These are phyloP conservation scores for Varanus salvator DNA, from an alignment of 2,113 vertebrate species.

Conservation along the genomic window DNA sequence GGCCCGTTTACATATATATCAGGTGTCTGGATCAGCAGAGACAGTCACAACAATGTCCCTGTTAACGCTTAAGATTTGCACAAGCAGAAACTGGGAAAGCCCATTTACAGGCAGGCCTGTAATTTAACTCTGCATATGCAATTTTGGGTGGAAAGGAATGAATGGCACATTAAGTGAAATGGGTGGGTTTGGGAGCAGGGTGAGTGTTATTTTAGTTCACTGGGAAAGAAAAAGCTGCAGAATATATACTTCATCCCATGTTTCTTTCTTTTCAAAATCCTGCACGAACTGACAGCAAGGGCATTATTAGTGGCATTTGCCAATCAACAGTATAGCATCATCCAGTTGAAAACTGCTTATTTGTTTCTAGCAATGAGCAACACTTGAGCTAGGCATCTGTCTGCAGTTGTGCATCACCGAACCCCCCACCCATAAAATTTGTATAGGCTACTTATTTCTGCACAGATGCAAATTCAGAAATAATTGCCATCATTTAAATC, in stretches of 20 bases:
- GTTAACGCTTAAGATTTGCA: background rate
- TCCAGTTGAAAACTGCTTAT: accelerated
- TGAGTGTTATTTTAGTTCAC: accelerated
- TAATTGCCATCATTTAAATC: too few relatives aligned
- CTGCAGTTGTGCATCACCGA: too few relatives aligned
- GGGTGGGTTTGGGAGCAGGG: background rate
- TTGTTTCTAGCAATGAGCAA: background rate
- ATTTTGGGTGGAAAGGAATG: background rate
- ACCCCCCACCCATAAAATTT: too few relatives aligned
- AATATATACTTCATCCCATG: accelerated
- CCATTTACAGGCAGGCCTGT: background rate
- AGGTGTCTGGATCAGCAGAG: background rate
- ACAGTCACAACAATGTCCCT: background rate
- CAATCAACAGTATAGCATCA: background rate
- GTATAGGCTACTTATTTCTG: too few relatives aligned
- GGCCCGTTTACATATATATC: background rate
- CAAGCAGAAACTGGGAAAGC: background rate
- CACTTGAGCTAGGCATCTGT: background rate
- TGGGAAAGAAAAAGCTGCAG: background rate
- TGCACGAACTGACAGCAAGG: accelerated
- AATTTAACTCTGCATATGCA: background rate
- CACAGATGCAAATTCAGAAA: too few relatives aligned
- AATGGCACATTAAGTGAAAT: background rate
- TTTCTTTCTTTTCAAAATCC: background rate
- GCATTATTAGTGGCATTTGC: accelerated